Base-by-base conservation (phyloP, 2,888 invertebrate genomes). In the Leucophenga montana region DNA sequence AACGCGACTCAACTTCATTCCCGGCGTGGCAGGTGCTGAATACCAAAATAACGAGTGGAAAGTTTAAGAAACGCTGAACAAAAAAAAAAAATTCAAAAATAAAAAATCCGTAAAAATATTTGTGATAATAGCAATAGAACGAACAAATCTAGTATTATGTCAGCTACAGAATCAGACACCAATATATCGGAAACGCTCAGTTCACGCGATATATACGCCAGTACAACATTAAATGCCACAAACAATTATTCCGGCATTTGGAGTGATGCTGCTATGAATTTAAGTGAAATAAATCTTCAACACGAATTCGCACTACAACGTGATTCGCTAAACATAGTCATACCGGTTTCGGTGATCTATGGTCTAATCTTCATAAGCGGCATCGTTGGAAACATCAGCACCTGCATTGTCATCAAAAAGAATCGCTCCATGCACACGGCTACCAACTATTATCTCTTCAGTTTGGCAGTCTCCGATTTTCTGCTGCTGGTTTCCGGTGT, bases 391-490 rank as follows among this genome's bases (percentile, higher is more conserved):
- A 96, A 96, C 86, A 90, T 94, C 54, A 93, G 94, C 83, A 96
- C 96, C 1, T 96, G 96, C 85, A 90, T 95, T 70, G 96, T 97
- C 20, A 96, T 97, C 75, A 91, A 93, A 20, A 91, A 92, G 73
- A 95, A 95, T 88, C 93, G 93, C 78, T 94, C 93, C 75, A 94
- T 96, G 94, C 95, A 95, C 81, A 94, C 94, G 18, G 93, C 94
- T 3, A 94, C 94, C 9, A 94, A 94, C 82, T 94, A 93, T 85
- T 96, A 96, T 85, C 90, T 96, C 69, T 95, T 96, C 89, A 95
- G 94, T 86, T 89, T 96, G 85, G 95, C 96, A 6, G 91, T 96
- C 73, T 95, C 95, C 1, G 96, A 96, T 87, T 90, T 96, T 48
- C 89, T 96, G 27, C 89, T 96, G 16, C 89, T 96, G 16, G 88